phyloP scores from a whole-genome alignment of 2,113 vertebrate genomes.

The Rhabdornis inornatus region DNA sequence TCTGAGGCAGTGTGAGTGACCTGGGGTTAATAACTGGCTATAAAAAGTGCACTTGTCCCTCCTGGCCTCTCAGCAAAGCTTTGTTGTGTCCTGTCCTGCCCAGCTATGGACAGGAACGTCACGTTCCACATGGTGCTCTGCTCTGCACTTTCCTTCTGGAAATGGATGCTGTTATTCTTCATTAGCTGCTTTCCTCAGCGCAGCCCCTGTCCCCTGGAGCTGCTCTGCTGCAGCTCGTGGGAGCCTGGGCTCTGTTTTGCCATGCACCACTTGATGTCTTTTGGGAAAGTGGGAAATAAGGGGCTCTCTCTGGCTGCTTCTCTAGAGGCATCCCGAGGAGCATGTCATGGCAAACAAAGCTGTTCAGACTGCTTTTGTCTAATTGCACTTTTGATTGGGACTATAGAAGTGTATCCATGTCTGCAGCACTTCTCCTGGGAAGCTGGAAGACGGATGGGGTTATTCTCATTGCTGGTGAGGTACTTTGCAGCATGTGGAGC shows the following conservation, averaged over 20 bases:
- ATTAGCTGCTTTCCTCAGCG: not conserved
- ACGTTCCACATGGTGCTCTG: not conserved
- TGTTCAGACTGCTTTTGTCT: not conserved
- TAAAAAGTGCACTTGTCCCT: not conserved
- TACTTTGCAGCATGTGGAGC: not conserved
- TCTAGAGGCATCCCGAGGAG: not conserved
- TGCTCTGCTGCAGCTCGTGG: not conserved
- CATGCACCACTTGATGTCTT: rapidly evolving
- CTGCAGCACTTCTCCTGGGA: not conserved
- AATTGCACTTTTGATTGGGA: not conserved
- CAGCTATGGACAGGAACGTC: not conserved
- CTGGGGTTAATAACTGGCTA: not conserved
- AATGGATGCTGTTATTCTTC: not conserved
- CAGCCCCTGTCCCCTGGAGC: not conserved
- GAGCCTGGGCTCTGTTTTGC: not conserved
- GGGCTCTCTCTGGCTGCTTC: not conserved
- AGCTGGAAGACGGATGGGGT: not conserved
- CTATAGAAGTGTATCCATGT: not conserved
- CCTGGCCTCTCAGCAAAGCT: not conserved
- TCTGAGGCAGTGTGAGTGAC: not conserved
- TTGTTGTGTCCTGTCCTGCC: not conserved
- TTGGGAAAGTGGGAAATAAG: not conserved
- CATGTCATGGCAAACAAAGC: not conserved
- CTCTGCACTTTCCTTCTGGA: not conserved
- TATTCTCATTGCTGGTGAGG: not conserved